phyloP scores from a whole-genome alignment of 2,888 invertebrate genomes.

The Corythucha ciliata region DNA sequence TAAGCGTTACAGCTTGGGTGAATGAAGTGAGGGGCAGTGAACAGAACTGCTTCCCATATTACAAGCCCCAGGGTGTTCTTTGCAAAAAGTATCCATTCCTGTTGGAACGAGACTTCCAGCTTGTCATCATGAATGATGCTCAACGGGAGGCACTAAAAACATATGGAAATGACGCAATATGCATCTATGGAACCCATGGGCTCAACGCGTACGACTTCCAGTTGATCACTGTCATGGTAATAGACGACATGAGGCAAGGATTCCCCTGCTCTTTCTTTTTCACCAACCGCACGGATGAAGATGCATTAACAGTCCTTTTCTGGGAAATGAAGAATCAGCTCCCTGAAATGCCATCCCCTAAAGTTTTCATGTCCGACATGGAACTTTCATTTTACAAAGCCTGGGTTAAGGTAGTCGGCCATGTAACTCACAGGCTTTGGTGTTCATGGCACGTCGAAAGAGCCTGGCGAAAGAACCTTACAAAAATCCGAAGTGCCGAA shows the following conservation, averaged over 20 bases:
- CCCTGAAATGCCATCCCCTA: neutral
- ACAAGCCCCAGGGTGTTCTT: conserved; percentile 6
- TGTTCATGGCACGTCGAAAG: conserved; percentile 30
- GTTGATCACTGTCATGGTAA: neutral
- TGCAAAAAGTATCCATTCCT: neutral
- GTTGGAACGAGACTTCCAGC: conserved; percentile 1
- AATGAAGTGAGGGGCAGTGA: conserved; percentile 12
- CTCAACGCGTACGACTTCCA: conserved; percentile 18
- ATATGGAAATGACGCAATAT: conserved; percentile 6
- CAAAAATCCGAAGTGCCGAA: conserved; percentile 28
- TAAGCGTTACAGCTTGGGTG: conserved; percentile 33
- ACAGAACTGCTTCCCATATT: conserved; percentile 8
- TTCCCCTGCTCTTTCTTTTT: conserved; percentile 12
- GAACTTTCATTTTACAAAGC: conserved; percentile 31
- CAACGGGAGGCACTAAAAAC: neutral
- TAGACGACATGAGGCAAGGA: conserved; percentile 4
- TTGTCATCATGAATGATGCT: neutral
- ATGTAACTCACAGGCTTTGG: conserved; percentile 30
- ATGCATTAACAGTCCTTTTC: neutral
- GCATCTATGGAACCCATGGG: neutral
- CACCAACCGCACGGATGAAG: conserved; percentile 7
- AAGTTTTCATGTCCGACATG: conserved; percentile 34
- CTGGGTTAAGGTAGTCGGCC: conserved; percentile 31
- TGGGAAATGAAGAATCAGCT: neutral
- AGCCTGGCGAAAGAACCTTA: conserved; percentile 34